Evolutionary conservation across 2,888 invertebrate genomes (phyloP).

Genomic region (Acrocyrtus sp.): DNA sequence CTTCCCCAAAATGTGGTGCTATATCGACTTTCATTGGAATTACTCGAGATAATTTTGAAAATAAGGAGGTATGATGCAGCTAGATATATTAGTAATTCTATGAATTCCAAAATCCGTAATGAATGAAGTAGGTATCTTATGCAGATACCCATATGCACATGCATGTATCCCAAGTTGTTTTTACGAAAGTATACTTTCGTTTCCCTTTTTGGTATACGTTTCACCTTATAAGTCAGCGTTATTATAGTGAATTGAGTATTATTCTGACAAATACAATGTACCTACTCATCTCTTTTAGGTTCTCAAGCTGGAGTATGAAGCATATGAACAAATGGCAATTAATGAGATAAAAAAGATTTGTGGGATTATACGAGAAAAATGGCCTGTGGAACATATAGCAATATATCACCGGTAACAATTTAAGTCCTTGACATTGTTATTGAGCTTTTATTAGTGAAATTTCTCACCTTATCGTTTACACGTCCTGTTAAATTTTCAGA

Average conservation of each 20-base stretch:
- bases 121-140: too few species aligned
- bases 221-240: too few species aligned
- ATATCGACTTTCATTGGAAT: slow-evolving; percentile 90
- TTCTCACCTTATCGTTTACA: not conserved
- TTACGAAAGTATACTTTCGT: not conserved
- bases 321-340: slow-evolving; percentile 90
- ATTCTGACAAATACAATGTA: too few species aligned
- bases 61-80: slow-evolving; percentile 78
- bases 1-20: slow-evolving; percentile 83
- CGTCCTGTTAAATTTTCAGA: slow-evolving; percentile 66
- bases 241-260: too few species aligned
- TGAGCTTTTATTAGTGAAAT: too few species aligned
- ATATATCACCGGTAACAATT: slow-evolving; percentile 80
- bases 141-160: too few species aligned
- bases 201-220: too few species aligned
- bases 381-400: slow-evolving; percentile 84
- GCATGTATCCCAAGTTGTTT: not conserved
- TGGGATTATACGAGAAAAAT: slow-evolving; percentile 76
- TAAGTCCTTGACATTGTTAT: not conserved
- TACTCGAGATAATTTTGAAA: slow-evolving; percentile 85
- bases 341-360: slow-evolving; percentile 85
- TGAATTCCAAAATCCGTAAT: too few species aligned
- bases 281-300: slow-evolving; percentile 72
- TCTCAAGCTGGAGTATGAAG: slow-evolving; percentile 90
- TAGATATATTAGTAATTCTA: too few species aligned